A percentile compares a stretch with the other conserved stretches of the same genome.
Conservation (phyloP, 2,888 invertebrate genomes). For the Metallyticus violacea region DNA sequence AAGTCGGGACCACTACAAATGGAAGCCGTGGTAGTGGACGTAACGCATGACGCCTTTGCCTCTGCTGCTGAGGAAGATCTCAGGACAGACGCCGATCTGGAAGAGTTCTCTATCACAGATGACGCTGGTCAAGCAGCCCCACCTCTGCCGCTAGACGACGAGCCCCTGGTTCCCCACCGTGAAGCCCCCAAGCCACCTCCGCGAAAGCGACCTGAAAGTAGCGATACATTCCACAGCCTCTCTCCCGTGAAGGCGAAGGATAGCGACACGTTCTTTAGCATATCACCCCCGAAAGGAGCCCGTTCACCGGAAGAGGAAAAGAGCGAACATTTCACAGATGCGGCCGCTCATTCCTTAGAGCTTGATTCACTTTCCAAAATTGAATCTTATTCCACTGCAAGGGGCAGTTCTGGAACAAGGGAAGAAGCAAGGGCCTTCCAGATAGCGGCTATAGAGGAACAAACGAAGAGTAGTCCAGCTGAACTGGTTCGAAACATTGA, state of each 20-base stretch:
- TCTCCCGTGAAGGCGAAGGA: constrained; percentile 47
- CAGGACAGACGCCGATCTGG: constrained; percentile 81
- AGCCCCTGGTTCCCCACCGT: constrained; percentile 35
- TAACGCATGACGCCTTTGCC: constrained; percentile 78
- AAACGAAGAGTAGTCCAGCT: constrained; percentile 14
- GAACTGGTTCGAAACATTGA: constrained; percentile 8
- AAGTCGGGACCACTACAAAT: constrained; percentile 82
- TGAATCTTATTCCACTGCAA: constrained; percentile 36
- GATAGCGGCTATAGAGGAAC: constrained; percentile 27
- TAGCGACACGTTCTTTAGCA: constrained; percentile 47
- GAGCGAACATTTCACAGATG: constrained; percentile 42
- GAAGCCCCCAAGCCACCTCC: constrained; percentile 56
- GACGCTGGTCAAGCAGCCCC: constrained; percentile 49
- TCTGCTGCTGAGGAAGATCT: constrained; percentile 73
- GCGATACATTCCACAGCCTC: constrained; percentile 46
- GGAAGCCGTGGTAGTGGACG: constrained; percentile 90
- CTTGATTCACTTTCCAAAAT: constrained; percentile 7
- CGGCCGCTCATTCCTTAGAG: background rate
- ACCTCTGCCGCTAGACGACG: constrained; percentile 48
- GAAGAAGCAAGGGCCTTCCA: constrained; percentile 27
- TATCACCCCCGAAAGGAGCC: constrained; percentile 29
- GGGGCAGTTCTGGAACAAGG: constrained; percentile 25
- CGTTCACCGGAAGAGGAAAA: constrained; percentile 40
- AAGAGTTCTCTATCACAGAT: constrained; percentile 81
- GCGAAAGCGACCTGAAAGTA: constrained; percentile 62